A percentile compares a stretch with the other conserved stretches of the same genome.
Conservation (phyloP, 2,113 vertebrate species). For the Lepus americanus region DNA sequence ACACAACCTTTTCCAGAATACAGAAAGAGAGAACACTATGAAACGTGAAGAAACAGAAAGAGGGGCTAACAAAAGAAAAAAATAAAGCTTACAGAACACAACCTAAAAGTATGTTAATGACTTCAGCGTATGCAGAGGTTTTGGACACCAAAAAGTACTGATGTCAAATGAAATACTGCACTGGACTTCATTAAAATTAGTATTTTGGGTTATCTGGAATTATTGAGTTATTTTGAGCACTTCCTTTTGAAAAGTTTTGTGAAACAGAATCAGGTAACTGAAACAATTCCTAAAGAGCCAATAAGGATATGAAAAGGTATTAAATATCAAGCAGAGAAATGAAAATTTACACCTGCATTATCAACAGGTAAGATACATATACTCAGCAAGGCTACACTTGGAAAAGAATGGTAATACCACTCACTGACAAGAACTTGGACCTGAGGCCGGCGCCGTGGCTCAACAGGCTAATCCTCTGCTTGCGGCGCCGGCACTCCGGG, state of each 20-base stretch:
- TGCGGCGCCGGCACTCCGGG: too few relatives aligned
- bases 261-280: not conserved
- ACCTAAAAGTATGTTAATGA: not conserved
- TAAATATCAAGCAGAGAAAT: not conserved
- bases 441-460: not conserved
- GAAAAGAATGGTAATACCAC: not conserved
- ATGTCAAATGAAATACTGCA: slow-evolving; percentile 31
- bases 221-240: not conserved
- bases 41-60: not conserved
- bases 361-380: not conserved
- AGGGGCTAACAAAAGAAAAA: not conserved
- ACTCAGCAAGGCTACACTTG: not conserved
- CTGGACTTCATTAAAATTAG: not conserved
- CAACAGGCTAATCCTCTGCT: too few relatives aligned
- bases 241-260: not conserved
- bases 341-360: not conserved
- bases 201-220: not conserved
- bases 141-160: not conserved
- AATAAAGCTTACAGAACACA: slow-evolving; percentile 12
- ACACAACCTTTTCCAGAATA: not conserved
- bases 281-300: not conserved
- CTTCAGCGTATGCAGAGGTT: slow-evolving; percentile 5
- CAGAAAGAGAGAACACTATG: not conserved
- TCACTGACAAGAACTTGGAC: not conserved
- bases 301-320: not conserved